Evolutionary conservation across 2,888 invertebrate genomes (phyloP).

Genomic region (Watsonalla binaria): DNA sequence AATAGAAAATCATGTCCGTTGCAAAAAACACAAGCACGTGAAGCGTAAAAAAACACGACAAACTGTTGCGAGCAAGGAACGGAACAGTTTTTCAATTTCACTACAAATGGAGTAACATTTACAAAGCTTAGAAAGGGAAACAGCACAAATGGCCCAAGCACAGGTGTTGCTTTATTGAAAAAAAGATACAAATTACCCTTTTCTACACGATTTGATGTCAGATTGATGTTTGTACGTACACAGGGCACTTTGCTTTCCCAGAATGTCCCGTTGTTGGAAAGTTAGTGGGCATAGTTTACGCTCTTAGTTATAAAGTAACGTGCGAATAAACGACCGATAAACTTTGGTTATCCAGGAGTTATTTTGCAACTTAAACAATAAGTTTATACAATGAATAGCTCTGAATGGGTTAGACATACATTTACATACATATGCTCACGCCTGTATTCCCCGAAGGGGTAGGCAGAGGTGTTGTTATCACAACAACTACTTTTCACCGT

Average conservation of each 20-base stretch:
- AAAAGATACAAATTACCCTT: conserved; percentile 73
- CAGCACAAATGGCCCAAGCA: conserved; percentile 57
- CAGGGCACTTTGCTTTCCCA: conserved; percentile 22
- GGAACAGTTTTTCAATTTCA: conserved; percentile 73
- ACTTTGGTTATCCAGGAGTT: no score
- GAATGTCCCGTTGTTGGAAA: conserved; percentile 12
- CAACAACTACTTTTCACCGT: no score
- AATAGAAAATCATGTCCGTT: conserved; percentile 1
- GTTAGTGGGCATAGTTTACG: conserved; percentile 4
- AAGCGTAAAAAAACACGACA: conserved; percentile 24
- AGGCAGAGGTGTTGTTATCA: no score
- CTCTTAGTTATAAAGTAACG: no score
- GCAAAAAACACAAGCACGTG: neutral
- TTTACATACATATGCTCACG: no score
- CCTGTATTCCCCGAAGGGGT: no score
- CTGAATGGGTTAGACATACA: no score
- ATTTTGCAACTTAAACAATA: no score
- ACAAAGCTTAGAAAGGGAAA: conserved; percentile 63
- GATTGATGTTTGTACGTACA: conserved; percentile 42
- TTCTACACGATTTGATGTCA: conserved; percentile 56
- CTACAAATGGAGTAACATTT: conserved; percentile 73
- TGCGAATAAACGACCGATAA: no score
- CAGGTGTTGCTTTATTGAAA: conserved; percentile 77
- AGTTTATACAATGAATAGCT: no score
- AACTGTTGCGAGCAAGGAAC: conserved; percentile 52